Evolutionary conservation across 2,113 vertebrate genomes (phyloP).

Genomic region (Ailurus styani): DNA sequence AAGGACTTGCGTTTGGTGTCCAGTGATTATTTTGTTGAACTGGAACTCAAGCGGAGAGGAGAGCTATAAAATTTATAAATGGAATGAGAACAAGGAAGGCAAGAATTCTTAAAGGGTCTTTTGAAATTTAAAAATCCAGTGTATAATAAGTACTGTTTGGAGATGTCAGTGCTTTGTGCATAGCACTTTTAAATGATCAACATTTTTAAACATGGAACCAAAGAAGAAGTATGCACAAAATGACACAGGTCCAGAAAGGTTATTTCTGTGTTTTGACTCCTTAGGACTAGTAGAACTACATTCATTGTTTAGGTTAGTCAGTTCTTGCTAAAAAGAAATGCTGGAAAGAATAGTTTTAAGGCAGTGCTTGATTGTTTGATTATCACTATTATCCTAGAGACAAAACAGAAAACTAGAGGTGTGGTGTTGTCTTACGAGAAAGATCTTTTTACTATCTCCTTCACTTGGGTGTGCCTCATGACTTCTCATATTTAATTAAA

Average conservation of each 20-base stretch:
- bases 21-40: neutral
- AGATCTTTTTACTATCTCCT: neutral
- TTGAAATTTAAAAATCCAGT: slow-evolving; percentile 7
- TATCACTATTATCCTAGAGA: neutral
- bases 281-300: neutral
- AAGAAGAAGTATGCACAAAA: neutral
- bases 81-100: neutral
- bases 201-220: slow-evolving; percentile 16
- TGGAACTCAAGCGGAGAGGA: neutral
- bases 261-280: slow-evolving; percentile 22
- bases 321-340: neutral
- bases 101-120: neutral
- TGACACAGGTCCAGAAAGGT: neutral
- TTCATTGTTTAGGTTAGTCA: neutral
- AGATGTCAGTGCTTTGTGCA: neutral
- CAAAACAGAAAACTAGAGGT: neutral
- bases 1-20: neutral
- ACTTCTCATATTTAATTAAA: neutral
- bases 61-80: slow-evolving; percentile 10
- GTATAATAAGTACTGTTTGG: neutral
- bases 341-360: neutral
- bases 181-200: slow-evolving; percentile 18
- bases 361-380: neutral
- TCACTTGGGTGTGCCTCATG: neutral
- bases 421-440: neutral